Evolutionary conservation across 2,888 invertebrate genomes (phyloP).

Genomic region (Microctonus aethiopoides): DNA sequence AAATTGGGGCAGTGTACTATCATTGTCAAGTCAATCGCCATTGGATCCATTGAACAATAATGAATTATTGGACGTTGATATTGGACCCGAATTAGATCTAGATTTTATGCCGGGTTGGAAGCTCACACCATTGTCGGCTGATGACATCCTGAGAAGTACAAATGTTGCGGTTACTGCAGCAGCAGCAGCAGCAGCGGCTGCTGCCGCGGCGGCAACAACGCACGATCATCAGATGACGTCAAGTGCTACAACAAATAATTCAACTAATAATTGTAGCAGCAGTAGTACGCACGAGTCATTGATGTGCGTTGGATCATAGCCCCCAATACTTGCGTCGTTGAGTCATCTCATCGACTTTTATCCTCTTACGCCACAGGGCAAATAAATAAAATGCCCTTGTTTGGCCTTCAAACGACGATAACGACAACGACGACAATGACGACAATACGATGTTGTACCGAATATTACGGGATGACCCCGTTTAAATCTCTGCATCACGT

Average conservation of each 20-base stretch:
- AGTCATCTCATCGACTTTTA: constrained; percentile 66
- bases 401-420: constrained; percentile 13
- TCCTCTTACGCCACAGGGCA: constrained; percentile 58
- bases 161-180: constrained; percentile 48
- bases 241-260: constrained; percentile 34
- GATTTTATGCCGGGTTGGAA: constrained; percentile 73
- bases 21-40: constrained; percentile 86
- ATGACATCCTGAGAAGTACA: constrained; percentile 68
- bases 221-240: constrained; percentile 30
- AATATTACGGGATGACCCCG: constrained; percentile 33
- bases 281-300: constrained; percentile 63
- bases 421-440: no score
- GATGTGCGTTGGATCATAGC: constrained; percentile 67
- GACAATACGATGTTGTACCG: constrained; percentile 9
- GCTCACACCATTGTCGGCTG: constrained; percentile 68
- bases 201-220: no score
- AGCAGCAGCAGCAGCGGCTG: constrained; percentile 43
- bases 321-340: constrained; percentile 63
- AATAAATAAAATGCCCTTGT: constrained; percentile 39
- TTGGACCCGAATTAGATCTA: constrained; percentile 74
- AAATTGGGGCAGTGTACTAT: constrained; percentile 92
- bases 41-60: constrained; percentile 85
- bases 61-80: constrained; percentile 76
- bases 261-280: constrained; percentile 45
- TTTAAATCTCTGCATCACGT: constrained; percentile 2